These are phyloP conservation scores for Meteorus sp. DNA, from an alignment of 1,140 invertebrate species.

Conservation along the genomic window DNA sequence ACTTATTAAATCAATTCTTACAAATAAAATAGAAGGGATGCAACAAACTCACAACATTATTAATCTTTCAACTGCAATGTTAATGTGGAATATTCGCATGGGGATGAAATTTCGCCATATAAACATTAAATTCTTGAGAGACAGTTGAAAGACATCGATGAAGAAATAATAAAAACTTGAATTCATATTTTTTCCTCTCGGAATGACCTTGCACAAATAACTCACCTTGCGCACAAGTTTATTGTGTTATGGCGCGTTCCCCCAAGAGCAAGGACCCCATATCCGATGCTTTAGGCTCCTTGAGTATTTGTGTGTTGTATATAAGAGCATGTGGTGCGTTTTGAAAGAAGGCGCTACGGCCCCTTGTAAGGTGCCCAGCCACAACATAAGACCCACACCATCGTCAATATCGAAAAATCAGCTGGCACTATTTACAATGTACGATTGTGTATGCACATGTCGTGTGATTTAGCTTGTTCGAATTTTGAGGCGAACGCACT, in stretches of 20 bases:
- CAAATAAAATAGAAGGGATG: too few relatives aligned
- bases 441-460: not conserved
- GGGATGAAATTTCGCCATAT: too few relatives aligned
- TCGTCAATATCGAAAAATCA: not conserved
- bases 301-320: constrained; percentile 8
- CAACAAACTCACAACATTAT: too few relatives aligned
- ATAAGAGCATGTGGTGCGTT: not conserved
- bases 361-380: constrained; percentile 20
- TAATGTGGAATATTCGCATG: too few relatives aligned
- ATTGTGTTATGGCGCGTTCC: not conserved
- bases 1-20: too few relatives aligned
- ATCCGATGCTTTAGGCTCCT: not conserved
- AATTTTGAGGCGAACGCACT: not conserved
- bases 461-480: not conserved
- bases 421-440: constrained; percentile 9
- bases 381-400: constrained; percentile 1
- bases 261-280: not conserved
- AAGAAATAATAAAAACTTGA: not conserved
- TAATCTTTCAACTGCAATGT: too few relatives aligned
- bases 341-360: not conserved
- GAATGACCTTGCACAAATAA: constrained; percentile 1
- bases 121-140: too few relatives aligned
- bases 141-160: too few relatives aligned
- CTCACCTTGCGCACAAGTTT: constrained; percentile 17
- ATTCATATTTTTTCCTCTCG: constrained; percentile 1